Conservation (phyloP, 2,888 invertebrate species). For the Podotricha telesiphe region DNA sequence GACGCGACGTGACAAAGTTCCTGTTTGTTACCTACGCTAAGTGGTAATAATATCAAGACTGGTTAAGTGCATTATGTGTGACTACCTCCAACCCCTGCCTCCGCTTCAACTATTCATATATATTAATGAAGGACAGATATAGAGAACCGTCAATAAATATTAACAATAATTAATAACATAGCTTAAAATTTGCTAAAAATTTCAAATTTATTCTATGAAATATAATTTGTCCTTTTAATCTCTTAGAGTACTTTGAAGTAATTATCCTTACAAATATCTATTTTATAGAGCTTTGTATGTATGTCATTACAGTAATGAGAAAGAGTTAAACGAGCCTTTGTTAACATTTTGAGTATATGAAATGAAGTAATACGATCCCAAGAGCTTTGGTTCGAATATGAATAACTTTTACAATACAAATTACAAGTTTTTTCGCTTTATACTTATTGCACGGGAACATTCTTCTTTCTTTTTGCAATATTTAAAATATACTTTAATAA, state of each 20-base stretch:
- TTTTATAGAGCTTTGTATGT: conserved; percentile 7
- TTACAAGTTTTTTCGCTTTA: conserved; percentile 20
- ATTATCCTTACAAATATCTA: background rate
- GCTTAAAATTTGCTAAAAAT: background rate
- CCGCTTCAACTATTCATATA: background rate
- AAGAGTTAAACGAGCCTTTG: conserved; percentile 37
- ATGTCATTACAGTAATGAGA: conserved; percentile 31
- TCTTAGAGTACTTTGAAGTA: background rate
- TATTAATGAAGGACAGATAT: background rate
- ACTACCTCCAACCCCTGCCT: conserved; percentile 22
- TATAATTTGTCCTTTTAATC: background rate
- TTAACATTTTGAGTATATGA: conserved; percentile 32
- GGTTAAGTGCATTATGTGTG: conserved; percentile 37
- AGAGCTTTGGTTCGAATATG: conserved; percentile 25
- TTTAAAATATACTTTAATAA: background rate
- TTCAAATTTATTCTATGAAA: background rate
- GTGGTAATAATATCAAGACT: conserved; percentile 45
- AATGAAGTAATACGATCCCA: conserved; percentile 28
- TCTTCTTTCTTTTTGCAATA: background rate
- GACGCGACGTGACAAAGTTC: conserved; percentile 51
- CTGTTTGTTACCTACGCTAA: conserved; percentile 44
- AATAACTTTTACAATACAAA: conserved; percentile 25
- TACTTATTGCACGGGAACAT: background rate
- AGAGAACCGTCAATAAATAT: background rate
- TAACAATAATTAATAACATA: too few species aligned